A percentile compares a stretch with the other conserved stretches of the same genome.
phyloP scores from a whole-genome alignment of 2,113 vertebrate genomes.

The Oxygymnocypris stewartii region DNA sequence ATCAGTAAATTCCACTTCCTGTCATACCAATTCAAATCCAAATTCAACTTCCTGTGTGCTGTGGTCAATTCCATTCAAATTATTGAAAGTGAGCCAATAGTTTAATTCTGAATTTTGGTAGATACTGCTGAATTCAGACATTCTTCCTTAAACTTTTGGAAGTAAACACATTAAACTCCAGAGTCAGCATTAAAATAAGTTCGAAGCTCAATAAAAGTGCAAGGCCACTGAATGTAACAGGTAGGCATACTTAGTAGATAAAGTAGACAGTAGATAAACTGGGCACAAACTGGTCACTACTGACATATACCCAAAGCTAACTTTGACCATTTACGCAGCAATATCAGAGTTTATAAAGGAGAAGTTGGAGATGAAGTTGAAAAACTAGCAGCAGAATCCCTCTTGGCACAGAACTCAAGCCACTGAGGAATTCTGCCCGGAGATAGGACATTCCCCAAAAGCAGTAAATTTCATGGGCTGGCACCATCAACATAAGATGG shows the following conservation, averaged over 20 bases:
- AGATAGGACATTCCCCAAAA: slow-evolving; percentile 54
- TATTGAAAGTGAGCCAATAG: neutral
- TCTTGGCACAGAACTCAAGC: slow-evolving; percentile 41
- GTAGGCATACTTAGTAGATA: neutral
- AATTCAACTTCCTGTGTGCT: neutral
- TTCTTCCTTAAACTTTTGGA: neutral
- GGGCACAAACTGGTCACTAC: neutral
- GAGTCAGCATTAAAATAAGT: neutral
- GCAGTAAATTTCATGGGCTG: slow-evolving; percentile 57
- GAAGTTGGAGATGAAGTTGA: slow-evolving; percentile 13
- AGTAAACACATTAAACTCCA: neutral
- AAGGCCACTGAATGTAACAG: neutral
- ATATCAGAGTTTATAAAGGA: neutral
- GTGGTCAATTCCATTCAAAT: neutral
- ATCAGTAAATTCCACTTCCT: neutral
- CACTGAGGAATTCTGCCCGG: slow-evolving; percentile 52
- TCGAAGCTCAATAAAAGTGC: neutral
- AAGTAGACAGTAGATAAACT: neutral
- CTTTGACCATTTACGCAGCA: neutral
- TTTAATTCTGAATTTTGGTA: neutral
- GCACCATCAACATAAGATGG: slow-evolving; percentile 56
- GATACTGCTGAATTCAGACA: no score
- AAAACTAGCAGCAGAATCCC: slow-evolving; percentile 4
- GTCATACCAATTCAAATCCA: neutral
- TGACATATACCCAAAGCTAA: neutral